These are phyloP conservation scores for Notamacropus eugenii DNA, from an alignment of 2,797 vertebrate species.

Conservation along the genomic window DNA sequence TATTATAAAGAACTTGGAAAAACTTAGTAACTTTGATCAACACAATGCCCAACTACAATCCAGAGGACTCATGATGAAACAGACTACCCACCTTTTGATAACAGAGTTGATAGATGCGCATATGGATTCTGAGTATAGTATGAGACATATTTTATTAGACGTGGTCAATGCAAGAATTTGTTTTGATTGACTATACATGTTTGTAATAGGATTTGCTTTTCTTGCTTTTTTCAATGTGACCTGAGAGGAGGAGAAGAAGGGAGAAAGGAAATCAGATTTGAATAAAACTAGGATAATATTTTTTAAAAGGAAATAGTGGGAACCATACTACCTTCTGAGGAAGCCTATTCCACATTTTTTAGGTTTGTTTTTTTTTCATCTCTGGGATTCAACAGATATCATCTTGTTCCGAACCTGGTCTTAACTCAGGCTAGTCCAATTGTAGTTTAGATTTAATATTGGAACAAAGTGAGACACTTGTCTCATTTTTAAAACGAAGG, in stretches of 20 bases:
- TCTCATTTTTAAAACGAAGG: not conserved
- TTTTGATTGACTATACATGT: not conserved
- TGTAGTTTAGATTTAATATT: not conserved
- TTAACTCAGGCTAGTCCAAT: not conserved
- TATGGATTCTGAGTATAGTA: not conserved
- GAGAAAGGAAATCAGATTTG: not conserved
- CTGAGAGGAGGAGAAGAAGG: not conserved
- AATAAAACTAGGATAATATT: not conserved
- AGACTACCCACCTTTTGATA: not conserved
- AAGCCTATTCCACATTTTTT: not conserved
- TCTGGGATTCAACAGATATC: not conserved
- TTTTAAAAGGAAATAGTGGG: not conserved
- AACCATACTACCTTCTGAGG: not conserved
- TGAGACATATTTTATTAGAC: not conserved
- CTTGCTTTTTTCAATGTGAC: not conserved
- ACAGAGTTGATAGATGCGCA: not conserved
- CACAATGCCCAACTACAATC: not conserved
- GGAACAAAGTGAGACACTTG: not conserved
- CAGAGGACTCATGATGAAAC: not conserved
- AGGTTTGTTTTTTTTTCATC: not conserved
- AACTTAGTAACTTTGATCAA: not conserved
- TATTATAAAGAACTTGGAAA: not conserved
- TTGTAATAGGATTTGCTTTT: not conserved
- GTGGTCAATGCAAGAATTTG: not conserved
- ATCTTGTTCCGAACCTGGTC: not conserved